These are phyloP conservation scores for Eulemur rubriventer DNA, from an alignment of 2,797 vertebrate genomes.

Conservation along the genomic window DNA sequence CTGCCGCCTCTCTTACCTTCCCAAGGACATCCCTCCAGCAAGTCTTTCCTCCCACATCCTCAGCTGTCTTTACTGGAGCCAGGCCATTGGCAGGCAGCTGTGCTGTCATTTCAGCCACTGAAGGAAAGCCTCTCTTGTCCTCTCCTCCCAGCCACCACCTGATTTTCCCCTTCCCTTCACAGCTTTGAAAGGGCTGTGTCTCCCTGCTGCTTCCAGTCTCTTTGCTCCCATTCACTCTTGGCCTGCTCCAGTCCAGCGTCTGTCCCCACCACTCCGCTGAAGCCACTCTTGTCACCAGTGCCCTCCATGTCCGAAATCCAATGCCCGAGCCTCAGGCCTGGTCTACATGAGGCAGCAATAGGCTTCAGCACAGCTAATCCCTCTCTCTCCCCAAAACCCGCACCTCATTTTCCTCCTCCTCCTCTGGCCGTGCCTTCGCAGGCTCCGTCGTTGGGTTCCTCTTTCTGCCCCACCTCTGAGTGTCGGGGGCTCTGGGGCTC, in stretches of 20 bases:
- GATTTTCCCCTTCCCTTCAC: not conserved
- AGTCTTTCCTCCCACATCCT: not conserved
- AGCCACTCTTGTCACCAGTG: not conserved
- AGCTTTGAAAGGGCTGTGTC: not conserved
- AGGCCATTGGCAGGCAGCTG: not conserved
- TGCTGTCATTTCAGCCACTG: not conserved
- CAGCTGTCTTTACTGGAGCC: not conserved
- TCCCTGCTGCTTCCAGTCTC: not conserved
- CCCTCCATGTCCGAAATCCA: not conserved
- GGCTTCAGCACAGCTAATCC: not conserved
- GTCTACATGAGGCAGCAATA: fast-evolving
- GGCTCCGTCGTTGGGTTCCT: not conserved
- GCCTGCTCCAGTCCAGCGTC: not conserved
- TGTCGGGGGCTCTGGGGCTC: not conserved
- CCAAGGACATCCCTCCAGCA: not conserved
- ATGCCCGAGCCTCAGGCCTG: not conserved
- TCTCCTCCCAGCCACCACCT: not conserved
- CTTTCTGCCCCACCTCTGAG: not conserved
- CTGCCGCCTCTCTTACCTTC: not conserved
- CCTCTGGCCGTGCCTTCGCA: not conserved
- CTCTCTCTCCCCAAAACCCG: not conserved
- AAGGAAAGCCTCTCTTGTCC: not conserved
- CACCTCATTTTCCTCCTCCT: not conserved
- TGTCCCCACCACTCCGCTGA: not conserved
- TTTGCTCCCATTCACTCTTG: not conserved